A percentile compares a stretch with the other conserved stretches of the same genome.
These are phyloP conservation scores for Parnassius smintheus DNA, from an alignment of 2,888 invertebrate genomes.

Conservation along the genomic window DNA sequence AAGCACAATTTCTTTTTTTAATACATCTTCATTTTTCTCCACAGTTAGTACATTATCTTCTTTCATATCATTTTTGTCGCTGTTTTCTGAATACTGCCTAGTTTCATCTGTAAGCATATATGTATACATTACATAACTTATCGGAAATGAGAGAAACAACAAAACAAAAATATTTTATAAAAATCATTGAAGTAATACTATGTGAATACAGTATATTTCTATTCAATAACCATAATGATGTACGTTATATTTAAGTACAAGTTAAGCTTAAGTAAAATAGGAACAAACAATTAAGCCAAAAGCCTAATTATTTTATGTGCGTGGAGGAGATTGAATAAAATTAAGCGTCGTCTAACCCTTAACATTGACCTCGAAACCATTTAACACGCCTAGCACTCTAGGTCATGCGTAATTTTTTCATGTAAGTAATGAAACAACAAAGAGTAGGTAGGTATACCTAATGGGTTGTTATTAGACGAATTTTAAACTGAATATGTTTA, in stretches of 20 bases:
- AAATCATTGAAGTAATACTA: too few species aligned
- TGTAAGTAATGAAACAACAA: slow-evolving; percentile 34
- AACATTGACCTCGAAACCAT: slow-evolving; percentile 37
- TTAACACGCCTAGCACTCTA: slow-evolving; percentile 31
- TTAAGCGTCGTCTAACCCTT: slow-evolving; percentile 30
- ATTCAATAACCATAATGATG: too few species aligned
- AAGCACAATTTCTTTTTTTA: slow-evolving; percentile 45
- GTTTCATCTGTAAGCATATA: slow-evolving; percentile 49
- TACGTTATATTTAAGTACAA: slow-evolving; percentile 2
- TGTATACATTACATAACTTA: background rate
- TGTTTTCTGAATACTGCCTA: slow-evolving; percentile 43
- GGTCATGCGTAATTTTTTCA: slow-evolving; percentile 31
- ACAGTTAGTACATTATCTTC: slow-evolving; percentile 35
- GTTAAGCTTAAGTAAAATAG: slow-evolving; percentile 11
- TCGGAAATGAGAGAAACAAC: too few species aligned
- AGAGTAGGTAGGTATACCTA: slow-evolving; percentile 22
- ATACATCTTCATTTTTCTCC: slow-evolving; percentile 44
- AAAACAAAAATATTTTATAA: too few species aligned
- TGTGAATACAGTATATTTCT: too few species aligned
- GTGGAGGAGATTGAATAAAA: slow-evolving; percentile 24
- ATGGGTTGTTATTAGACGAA: slow-evolving; percentile 6
- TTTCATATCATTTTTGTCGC: slow-evolving; percentile 29
- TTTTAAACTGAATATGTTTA: background rate
- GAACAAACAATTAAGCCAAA: slow-evolving; percentile 19
- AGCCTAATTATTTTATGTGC: slow-evolving; percentile 25